Conservation (phyloP, 2,113 vertebrate genomes). For the Trematomus loennbergii region DNA sequence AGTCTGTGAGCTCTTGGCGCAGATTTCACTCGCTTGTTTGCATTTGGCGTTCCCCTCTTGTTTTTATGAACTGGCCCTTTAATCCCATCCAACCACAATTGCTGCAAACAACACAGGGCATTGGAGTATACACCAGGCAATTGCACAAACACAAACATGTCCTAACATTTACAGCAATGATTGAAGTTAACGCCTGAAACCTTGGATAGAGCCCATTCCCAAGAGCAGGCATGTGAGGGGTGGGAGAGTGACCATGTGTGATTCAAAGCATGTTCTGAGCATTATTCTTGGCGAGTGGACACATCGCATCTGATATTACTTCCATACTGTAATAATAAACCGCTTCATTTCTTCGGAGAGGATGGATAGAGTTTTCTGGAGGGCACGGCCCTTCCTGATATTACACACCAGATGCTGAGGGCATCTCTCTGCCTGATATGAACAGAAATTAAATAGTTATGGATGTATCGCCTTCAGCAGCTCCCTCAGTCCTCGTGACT, state of each 20-base stretch:
- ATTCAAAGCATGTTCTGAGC: constrained; percentile 62
- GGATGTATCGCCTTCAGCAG: constrained; percentile 22
- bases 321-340: constrained; percentile 81
- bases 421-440: constrained; percentile 65
- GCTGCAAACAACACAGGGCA: constrained; percentile 68
- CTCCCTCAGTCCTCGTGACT: neutral
- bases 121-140: constrained; percentile 56
- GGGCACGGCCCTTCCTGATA: constrained; percentile 74
- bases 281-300: constrained; percentile 73
- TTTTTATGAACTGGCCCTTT: constrained; percentile 69
- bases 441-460: constrained; percentile 60
- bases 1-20: constrained; percentile 52
- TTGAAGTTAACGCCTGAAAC: constrained; percentile 54
- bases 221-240: constrained; percentile 35
- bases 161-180: constrained; percentile 74
- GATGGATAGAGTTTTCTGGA: constrained; percentile 71
- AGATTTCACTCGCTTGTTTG: constrained; percentile 51
- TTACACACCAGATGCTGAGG: constrained; percentile 74
- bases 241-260: constrained; percentile 52
- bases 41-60: constrained; percentile 52
- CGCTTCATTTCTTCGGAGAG: constrained; percentile 57
- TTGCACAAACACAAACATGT: constrained; percentile 76
- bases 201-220: constrained; percentile 46
- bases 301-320: constrained; percentile 78
- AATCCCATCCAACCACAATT: constrained; percentile 53